phyloP scores from a whole-genome alignment of 2,888 invertebrate genomes.

The Homarus gammarus region DNA sequence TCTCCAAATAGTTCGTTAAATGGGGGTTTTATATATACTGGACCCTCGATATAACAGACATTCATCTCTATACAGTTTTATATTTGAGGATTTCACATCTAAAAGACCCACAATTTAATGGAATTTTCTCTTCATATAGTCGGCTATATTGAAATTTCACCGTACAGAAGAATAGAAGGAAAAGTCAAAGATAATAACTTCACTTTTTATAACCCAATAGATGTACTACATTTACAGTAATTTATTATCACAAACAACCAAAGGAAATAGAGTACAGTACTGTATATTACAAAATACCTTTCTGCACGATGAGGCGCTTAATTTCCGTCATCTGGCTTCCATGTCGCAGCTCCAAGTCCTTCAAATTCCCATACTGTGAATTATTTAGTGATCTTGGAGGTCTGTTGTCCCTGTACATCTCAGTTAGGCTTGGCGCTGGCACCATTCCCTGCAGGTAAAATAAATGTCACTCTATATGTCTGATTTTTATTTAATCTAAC shows the following conservation, averaged over 20 bases:
- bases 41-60: too few species aligned
- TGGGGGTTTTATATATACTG: too few species aligned
- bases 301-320: constrained; percentile 48
- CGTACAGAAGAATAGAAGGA: background rate
- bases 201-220: too few species aligned
- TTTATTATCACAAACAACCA: too few species aligned
- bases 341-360: constrained; percentile 53
- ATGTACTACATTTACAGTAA: too few species aligned
- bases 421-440: constrained; percentile 34
- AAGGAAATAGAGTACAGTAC: background rate
- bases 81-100: too few species aligned
- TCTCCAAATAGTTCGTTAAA: too few species aligned
- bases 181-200: background rate
- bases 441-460: background rate
- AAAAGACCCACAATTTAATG: too few species aligned
- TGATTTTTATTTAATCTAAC: background rate
- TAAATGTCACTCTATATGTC: background rate
- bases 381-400: constrained; percentile 40
- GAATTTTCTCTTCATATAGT: too few species aligned
- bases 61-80: too few species aligned
- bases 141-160: too few species aligned
- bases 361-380: constrained; percentile 35
- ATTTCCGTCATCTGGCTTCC: constrained; percentile 70
- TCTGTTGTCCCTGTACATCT: constrained; percentile 50
- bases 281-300: constrained; percentile 44